phyloP scores from a whole-genome alignment of 2,113 vertebrate genomes.

The Colaptes auratus region DNA sequence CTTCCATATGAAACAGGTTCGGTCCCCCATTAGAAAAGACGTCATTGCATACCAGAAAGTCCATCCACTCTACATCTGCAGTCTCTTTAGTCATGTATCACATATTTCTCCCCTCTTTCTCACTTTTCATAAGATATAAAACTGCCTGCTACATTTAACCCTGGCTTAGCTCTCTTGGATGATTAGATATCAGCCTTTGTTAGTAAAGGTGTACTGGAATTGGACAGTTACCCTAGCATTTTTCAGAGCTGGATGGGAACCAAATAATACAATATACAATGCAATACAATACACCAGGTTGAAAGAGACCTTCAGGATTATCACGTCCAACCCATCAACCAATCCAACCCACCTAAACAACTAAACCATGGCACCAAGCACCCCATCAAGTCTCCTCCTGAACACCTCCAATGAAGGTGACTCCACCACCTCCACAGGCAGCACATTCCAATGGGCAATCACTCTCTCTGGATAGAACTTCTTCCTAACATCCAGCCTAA shows the following conservation, averaged over 20 bases:
- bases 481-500: too few relatives aligned
- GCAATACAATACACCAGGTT: too few relatives aligned
- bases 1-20: not conserved
- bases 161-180: not conserved
- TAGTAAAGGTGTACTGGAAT: not conserved
- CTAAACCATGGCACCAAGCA: too few relatives aligned
- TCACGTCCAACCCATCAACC: too few relatives aligned
- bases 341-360: too few relatives aligned
- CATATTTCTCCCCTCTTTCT: not conserved
- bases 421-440: too few relatives aligned
- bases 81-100: not conserved
- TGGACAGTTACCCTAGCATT: not conserved
- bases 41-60: not conserved
- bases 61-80: not conserved
- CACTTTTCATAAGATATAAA: not conserved
- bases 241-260: not conserved
- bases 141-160: not conserved
- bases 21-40: not conserved
- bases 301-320: too few relatives aligned
- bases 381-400: too few relatives aligned
- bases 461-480: too few relatives aligned
- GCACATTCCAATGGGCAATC: too few relatives aligned
- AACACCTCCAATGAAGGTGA: too few relatives aligned
- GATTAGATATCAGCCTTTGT: not conserved
- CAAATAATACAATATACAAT: too few relatives aligned